Evolutionary conservation across 1,140 invertebrate genomes (phyloP), one percentile per base, ranked within the genome.

Genomic region (Lethocerus indicus): DNA sequence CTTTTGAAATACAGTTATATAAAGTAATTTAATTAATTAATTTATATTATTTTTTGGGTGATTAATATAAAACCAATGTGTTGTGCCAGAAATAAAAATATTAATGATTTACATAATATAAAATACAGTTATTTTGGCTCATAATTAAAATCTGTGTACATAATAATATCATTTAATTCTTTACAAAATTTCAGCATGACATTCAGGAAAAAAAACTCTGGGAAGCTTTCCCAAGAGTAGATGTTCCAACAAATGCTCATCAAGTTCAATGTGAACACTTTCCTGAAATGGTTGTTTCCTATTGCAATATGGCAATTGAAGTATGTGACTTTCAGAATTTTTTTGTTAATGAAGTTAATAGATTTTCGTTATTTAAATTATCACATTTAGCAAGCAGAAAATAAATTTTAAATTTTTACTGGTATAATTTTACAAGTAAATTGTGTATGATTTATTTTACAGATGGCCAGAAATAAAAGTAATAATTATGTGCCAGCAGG

Each of bases 251-350:
- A 9, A 51, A 16, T n/a, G 49, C 44, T 1, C 49, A 51, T 28
- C 49, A 51, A 29, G 20, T 51, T 1, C 7, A 14, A 21, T 51
- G 49, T 29, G 35, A 45, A 20, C 28, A 51, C 20, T 28, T 51
- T 41, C 49, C 49, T 2, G 42, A 44, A 12, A 51, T 51, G 23
- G 49, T 20, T 5, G 20, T 41, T 2, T 20, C 49, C 18, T 51
- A 51, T 24, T 51, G 49, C 29, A 42, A 51, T 5, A 51, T 51
- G 42, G 49, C 27, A 9, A 16, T 51, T 6, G 49, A 51, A 25
- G 49, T 51, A 51, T 35, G 49, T 42, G n/a, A 1, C n/a, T 24
- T 40, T 47, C 24, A 12, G 12, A 5, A 25, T 26, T 23, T 24
- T 44, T 21, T 26, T 26, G 9, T 44, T 14, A 21, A 25, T 20